phyloP scores from a whole-genome alignment of 2,888 invertebrate species.

The Atethmia centrago region DNA sequence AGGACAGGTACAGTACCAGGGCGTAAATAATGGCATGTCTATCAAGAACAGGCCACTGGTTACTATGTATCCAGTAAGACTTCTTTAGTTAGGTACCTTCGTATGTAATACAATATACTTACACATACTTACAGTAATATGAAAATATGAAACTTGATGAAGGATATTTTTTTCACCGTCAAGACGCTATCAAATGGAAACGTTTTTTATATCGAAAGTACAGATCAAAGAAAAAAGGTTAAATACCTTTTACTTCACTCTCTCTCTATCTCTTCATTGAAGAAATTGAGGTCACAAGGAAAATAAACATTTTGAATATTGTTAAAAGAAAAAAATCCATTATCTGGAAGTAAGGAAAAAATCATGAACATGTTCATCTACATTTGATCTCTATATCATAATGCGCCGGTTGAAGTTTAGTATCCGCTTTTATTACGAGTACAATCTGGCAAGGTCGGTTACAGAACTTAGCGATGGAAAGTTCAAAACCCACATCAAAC shows the following conservation, averaged over 20 bases:
- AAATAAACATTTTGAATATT: neutral
- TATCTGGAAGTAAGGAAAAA: neutral
- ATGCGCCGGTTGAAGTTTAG: too few species aligned
- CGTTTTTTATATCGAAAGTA: neutral
- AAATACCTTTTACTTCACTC: neutral
- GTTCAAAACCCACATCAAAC: too few species aligned
- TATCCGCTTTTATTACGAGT: too few species aligned
- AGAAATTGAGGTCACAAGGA: neutral
- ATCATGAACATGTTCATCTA: neutral
- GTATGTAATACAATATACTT: neutral
- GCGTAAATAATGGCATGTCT: too few species aligned
- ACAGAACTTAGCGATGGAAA: too few species aligned
- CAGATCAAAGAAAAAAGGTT: conserved; percentile 17
- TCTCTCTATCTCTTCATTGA: neutral
- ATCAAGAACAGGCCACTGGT: too few species aligned
- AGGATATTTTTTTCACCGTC: neutral
- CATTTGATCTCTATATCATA: neutral
- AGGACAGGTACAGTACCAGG: too few species aligned
- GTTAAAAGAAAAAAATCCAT: neutral
- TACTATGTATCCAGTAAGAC: too few species aligned
- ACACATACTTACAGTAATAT: neutral
- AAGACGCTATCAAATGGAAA: conserved; percentile 2
- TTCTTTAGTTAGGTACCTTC: too few species aligned
- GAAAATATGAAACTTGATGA: neutral
- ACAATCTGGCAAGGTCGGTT: too few species aligned